Evolutionary conservation across 30 jellyfish, hydroid and myxozoan genomes (phyloP).

Genomic region (Cassiopea andromeda): DNA sequence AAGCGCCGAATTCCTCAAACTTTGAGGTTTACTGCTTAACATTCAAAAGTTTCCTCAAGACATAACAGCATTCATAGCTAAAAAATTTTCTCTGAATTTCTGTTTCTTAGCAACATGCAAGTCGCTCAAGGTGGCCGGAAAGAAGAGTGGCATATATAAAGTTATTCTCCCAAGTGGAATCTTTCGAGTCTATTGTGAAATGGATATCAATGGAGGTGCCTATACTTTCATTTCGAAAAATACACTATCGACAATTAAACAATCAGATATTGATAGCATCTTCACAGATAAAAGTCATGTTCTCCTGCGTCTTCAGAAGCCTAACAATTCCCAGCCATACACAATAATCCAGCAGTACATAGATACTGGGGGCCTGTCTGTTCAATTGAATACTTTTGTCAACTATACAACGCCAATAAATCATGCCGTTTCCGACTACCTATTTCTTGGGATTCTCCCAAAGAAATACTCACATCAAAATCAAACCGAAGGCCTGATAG

Average conservation of each 20-base stretch:
- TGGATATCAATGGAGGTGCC: constrained; percentile 72
- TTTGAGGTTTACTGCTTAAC: too few species aligned
- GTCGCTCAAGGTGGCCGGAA: neutral
- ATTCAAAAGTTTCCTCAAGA: too few species aligned
- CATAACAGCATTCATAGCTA: neutral
- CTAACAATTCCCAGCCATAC: constrained; percentile 63
- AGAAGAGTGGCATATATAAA: constrained; percentile 36
- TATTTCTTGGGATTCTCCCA: constrained; percentile 55
- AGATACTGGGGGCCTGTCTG: constrained; percentile 46
- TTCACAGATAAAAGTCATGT: constrained; percentile 40
- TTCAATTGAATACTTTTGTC: constrained; percentile 18
- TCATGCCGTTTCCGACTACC: constrained; percentile 19
- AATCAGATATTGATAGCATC: constrained; percentile 22
- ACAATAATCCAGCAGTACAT: constrained; percentile 38
- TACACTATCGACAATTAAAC: constrained; percentile 25
- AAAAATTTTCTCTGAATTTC: neutral
- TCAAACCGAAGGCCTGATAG: constrained; percentile 1
- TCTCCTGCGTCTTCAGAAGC: constrained; percentile 50
- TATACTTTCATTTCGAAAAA: constrained; percentile 49
- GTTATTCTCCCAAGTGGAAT: constrained; percentile 48
- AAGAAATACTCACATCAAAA: neutral
- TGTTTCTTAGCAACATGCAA: constrained; percentile 21
- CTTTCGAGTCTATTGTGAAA: constrained; percentile 54
- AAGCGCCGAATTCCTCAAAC: too few species aligned
- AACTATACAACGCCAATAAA: constrained; percentile 41